These are phyloP conservation scores for Bovichtus diacanthus DNA, from an alignment of 2,797 vertebrate genomes.

Conservation along the genomic window DNA sequence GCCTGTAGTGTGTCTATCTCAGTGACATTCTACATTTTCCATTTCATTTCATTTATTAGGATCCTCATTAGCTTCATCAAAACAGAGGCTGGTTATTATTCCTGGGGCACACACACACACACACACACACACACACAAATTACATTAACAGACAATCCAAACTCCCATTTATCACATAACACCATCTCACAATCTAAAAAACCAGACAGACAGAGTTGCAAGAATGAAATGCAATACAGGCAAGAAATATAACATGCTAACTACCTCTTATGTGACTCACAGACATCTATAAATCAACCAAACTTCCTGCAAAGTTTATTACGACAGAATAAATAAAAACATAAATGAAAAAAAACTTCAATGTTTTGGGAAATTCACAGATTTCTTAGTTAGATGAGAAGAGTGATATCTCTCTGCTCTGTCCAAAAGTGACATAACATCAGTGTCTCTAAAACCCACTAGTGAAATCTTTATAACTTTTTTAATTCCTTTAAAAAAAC, in stretches of 20 bases:
- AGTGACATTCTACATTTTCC: not conserved
- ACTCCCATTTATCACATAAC: not conserved
- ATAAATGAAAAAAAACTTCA: no score
- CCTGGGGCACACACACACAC: not conserved
- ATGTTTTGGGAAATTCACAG: no score
- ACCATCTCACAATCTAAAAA: not conserved
- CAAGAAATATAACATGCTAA: not conserved
- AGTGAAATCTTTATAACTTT: no score
- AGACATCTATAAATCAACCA: not conserved
- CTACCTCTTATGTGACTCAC: not conserved
- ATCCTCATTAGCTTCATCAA: not conserved
- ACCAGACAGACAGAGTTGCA: not conserved
- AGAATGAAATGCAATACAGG: not conserved
- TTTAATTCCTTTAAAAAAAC: no score
- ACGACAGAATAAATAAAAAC: no score
- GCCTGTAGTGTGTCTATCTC: not conserved
- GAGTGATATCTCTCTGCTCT: no score
- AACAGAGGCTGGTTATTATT: not conserved
- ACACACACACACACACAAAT: not conserved
- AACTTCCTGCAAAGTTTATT: not conserved
- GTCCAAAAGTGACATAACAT: no score
- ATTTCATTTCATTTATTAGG: not conserved
- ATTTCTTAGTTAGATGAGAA: no score
- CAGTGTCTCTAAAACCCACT: no score
- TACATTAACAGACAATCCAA: not conserved